Evolutionary conservation across 2,797 vertebrate species (phyloP).

Genomic region (Eremophila alpestris): DNA sequence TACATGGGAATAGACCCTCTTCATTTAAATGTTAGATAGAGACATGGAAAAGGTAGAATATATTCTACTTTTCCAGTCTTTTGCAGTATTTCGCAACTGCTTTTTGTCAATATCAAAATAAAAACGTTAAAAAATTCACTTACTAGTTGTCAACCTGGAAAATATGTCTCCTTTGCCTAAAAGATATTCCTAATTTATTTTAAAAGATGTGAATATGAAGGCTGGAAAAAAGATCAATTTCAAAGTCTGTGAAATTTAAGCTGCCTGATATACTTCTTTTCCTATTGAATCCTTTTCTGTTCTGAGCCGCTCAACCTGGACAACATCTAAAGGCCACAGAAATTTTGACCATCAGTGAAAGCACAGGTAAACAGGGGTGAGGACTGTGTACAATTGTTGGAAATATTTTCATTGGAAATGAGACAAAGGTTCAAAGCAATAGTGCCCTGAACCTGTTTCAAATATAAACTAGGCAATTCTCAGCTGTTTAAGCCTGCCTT

Average conservation of each 20-base stretch:
- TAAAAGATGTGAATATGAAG: background rate
- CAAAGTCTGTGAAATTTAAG: background rate
- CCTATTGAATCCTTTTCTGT: background rate
- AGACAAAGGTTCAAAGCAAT: background rate
- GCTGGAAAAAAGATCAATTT: background rate
- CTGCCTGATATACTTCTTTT: background rate
- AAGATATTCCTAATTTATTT: background rate
- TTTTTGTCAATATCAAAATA: background rate
- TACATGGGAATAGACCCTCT: background rate
- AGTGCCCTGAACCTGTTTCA: background rate
- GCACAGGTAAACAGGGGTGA: background rate
- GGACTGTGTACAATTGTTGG: background rate
- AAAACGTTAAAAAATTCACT: background rate
- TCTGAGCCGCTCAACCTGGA: background rate
- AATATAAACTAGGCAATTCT: background rate
- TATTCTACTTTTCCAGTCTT: background rate
- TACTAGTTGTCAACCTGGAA: background rate
- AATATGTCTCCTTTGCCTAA: background rate
- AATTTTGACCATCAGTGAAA: background rate
- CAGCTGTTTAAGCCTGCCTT: background rate
- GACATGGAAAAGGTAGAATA: background rate
- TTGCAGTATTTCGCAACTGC: background rate
- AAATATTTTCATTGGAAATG: background rate
- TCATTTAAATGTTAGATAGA: background rate
- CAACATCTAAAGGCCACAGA: background rate